Evolutionary conservation across 2,888 invertebrate genomes (phyloP), one percentile per base, ranked within the genome.

Genomic region (Entomobrya proxima): DNA sequence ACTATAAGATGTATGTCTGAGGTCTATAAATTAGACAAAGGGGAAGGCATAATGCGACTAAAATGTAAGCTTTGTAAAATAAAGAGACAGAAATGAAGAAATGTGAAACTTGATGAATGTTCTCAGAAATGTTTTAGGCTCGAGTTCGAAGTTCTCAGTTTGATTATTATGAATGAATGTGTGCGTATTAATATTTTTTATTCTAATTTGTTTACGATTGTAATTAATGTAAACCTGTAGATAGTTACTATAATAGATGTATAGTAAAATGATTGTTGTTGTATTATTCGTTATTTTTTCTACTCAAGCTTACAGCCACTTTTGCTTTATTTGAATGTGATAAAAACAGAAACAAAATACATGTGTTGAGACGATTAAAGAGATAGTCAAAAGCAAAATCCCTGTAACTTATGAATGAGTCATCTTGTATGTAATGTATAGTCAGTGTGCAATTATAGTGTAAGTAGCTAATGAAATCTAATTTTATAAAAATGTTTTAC

Each of bases 311-410:
- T 74, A 50, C 72, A 50, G 47, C 24, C 32, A 47, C n/a, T 47
- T 74, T 74, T 74, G 47, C 50, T 74, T 50, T 50, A 74, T 47
- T 50, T 74, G 72, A 74, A 74, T 74, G 72, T 74, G 72, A 74
- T 74, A 74, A 47, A 27, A 27, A 24, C 72, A 18, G 72, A 74
- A 74, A 18, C n/a, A 18, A 74, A 15, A 37, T 37, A 74, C 2
- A 18, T n/a, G 50, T 50, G 50, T 24, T 24, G 21, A 18, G 72
- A 50, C 18, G 72, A 50, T 74, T 74, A 47, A 32, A 50, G 30
- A 44, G 72, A 50, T 30, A 74, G 72, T 74, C 72, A 74, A 50
- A 74, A 32, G 47, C 15, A 44, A 74, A 74, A 47, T 18, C 37
- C 30, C 47, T 74, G 72, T 74, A 74, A 74, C 18, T 74, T 32